A percentile compares a stretch with the other conserved stretches of the same genome.
Conservation (phyloP, 2,797 vertebrate species). For the Argya squamiceps region DNA sequence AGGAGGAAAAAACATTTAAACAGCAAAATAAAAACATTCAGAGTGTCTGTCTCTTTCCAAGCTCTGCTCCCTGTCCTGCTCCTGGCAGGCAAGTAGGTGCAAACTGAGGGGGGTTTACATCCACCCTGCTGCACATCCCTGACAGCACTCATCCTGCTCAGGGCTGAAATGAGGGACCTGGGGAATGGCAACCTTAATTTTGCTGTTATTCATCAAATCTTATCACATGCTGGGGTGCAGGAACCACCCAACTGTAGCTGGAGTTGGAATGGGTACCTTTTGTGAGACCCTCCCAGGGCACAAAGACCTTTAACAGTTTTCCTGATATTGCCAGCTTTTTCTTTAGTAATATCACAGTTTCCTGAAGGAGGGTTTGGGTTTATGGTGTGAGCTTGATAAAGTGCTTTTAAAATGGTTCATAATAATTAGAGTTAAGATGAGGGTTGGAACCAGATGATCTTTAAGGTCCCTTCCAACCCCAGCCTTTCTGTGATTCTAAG, state of each 20-base stretch:
- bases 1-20: background rate
- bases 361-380: background rate
- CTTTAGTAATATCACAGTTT: background rate
- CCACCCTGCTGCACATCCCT: background rate
- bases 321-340: background rate
- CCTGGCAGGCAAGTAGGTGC: background rate
- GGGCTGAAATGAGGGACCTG: background rate
- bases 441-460: background rate
- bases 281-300: background rate
- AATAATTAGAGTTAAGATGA: background rate
- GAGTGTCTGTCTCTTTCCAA: background rate
- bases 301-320: background rate
- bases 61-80: background rate
- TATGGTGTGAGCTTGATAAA: background rate
- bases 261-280: background rate
- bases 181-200: background rate
- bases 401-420: background rate
- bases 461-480: background rate
- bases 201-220: background rate
- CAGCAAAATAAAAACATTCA: background rate
- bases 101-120: background rate
- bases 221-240: fast-evolving
- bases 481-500: background rate
- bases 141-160: background rate
- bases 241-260: background rate